phyloP scores from a whole-genome alignment of 2,888 invertebrate species.

The Amphipyra berbera region DNA sequence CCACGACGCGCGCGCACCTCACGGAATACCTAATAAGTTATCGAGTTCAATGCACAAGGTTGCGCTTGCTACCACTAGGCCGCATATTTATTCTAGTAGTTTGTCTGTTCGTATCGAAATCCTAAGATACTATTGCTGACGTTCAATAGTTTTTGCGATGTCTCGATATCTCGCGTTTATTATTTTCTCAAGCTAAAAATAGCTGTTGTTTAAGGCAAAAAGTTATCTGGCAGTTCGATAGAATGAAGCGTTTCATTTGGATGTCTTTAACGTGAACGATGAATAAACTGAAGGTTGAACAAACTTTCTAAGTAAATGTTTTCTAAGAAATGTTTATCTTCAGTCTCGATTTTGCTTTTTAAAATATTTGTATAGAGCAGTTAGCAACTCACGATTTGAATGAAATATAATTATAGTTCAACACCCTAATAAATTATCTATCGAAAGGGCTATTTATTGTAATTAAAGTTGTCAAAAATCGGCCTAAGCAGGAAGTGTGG shows the following conservation, averaged over 20 bases:
- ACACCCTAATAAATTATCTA: slow-evolving; percentile 67
- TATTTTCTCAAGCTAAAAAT: slow-evolving; percentile 35
- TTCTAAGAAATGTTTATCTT: slow-evolving; percentile 22
- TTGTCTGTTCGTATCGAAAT: slow-evolving; percentile 19
- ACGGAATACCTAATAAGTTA: slow-evolving; percentile 67
- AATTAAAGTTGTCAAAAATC: slow-evolving; percentile 84
- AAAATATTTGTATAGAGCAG: neutral
- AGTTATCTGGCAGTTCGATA: slow-evolving; percentile 15
- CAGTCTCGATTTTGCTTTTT: slow-evolving; percentile 6
- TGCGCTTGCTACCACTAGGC: slow-evolving; percentile 38
- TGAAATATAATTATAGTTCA: slow-evolving; percentile 51
- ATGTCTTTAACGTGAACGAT: neutral
- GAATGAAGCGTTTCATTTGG: slow-evolving; percentile 1
- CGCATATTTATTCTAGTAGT: slow-evolving; percentile 47
- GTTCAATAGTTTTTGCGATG: slow-evolving; percentile 34
- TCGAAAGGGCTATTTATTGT: slow-evolving; percentile 64
- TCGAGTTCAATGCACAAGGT: slow-evolving; percentile 69
- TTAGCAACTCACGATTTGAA: no score
- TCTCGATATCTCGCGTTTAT: slow-evolving; percentile 22
- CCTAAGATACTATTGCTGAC: slow-evolving; percentile 13
- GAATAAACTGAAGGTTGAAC: slow-evolving; percentile 23
- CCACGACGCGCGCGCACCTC: slow-evolving; percentile 61
- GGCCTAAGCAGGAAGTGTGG: slow-evolving; percentile 83
- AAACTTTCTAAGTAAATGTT: neutral
- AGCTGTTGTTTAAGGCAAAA: slow-evolving; percentile 30